These are phyloP conservation scores for Leptinotarsa undecemlineata DNA, from an alignment of 1,140 invertebrate species.

Conservation along the genomic window DNA sequence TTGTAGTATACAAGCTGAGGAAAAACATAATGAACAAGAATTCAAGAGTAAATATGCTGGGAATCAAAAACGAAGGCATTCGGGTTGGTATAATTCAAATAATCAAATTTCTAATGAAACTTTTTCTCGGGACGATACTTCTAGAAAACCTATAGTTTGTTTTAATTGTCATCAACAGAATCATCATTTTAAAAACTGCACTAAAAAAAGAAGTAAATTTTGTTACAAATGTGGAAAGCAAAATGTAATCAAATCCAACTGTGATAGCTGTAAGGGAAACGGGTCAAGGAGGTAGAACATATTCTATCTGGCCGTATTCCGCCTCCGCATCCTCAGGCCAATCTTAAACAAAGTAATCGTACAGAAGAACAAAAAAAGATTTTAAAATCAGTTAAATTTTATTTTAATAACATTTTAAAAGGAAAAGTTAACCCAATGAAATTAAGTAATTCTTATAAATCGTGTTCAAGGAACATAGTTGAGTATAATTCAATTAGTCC, in stretches of 20 bases:
- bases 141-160: background rate
- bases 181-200: background rate
- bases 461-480: background rate
- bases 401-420: background rate
- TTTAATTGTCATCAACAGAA: background rate
- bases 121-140: background rate
- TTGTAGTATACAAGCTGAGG: background rate
- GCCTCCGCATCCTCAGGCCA: background rate
- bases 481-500: background rate
- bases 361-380: background rate
- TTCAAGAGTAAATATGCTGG: no score
- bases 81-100: background rate
- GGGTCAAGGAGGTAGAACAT: constrained; percentile 3
- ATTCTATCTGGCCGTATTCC: background rate
- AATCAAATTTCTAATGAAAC: background rate
- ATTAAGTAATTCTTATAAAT: background rate
- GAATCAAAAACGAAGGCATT: background rate
- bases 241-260: background rate
- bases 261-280: background rate
- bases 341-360: background rate
- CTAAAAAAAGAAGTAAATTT: background rate
- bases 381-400: background rate
- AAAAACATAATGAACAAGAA: background rate
- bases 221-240: background rate
- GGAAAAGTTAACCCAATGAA: background rate